Base-by-base conservation (phyloP, 2,888 invertebrate species). In the Drosophila ezoana region DNA sequence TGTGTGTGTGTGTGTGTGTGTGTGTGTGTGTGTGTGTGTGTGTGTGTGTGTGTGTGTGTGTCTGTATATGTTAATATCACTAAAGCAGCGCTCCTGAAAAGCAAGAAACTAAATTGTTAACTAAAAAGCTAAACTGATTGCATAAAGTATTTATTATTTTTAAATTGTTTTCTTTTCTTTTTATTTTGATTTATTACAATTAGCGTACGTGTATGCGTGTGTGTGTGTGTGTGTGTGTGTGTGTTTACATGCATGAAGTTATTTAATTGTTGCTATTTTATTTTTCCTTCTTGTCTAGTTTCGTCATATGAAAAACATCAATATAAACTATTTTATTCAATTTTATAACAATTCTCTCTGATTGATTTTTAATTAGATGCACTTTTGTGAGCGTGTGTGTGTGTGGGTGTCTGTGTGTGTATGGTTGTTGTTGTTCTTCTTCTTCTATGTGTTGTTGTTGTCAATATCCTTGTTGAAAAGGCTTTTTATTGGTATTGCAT, bases 51-150 rank as follows among this genome's bases (percentile, higher is more conserved):
- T 54, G 3, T 40, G 32, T 58, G 33, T 51, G 16, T 54, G n/a
- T 71, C 51, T 74, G 81, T 89, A 86, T 80, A 83, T 75, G 75
- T 89, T 85, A 86, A 86, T 86, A 86, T 86, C 85, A 86, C 85
- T 86, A 86, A 89, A 86, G 73, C 90, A 83, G 87, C 85, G 89
- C 83, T 84, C 73, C 69, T 86, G 68, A 49, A 81, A 88, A 40
- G 28, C 60, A 57, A 44, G 60, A 53, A 64, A 53, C 65, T 56
- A 57, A 82, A 66, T 57, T 49, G 45, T 56, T 58, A 84, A 75
- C 60, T 72, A 70, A 66, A 64, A 18, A 44, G 59, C 57, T 72
- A 63, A 78, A 72, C 64, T 66, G 62, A 72, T 70, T 78, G 48
- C 64, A 58, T 54, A 45, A 67, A 56, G 49, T 65, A 64, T 44